Conservation (phyloP, 2,888 invertebrate genomes). For the Leptinotarsa juncta region DNA sequence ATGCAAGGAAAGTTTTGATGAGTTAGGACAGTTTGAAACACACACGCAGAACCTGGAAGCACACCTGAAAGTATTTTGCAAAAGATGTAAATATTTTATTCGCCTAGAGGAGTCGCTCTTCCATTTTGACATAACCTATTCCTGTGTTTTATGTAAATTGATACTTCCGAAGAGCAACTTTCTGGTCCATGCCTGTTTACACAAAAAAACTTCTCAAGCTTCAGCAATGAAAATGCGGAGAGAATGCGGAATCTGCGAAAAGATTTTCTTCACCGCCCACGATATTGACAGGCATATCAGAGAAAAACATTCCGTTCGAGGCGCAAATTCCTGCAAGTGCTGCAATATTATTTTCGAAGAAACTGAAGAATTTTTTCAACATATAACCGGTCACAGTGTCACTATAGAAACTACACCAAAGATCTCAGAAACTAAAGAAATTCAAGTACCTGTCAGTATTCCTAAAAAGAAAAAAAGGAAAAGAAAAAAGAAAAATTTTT, state of each 20-base stretch:
- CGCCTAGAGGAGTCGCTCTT: conserved; percentile 36
- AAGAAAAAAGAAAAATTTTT: background rate
- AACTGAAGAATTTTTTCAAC: conserved; percentile 22
- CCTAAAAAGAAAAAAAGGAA: background rate
- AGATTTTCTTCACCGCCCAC: conserved; percentile 32
- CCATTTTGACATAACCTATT: conserved; percentile 42
- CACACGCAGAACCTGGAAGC: conserved; percentile 45
- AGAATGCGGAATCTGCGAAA: conserved; percentile 40
- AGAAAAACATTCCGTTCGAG: conserved; percentile 28
- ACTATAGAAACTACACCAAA: background rate
- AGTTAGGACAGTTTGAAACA: conserved; percentile 23
- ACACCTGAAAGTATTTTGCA: conserved; percentile 43
- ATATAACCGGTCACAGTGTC: conserved; percentile 21
- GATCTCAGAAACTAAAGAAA: background rate
- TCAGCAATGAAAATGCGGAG: conserved; percentile 29
- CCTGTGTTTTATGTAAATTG: conserved; percentile 40
- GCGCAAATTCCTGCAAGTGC: conserved; percentile 37
- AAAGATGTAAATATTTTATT: conserved; percentile 38
- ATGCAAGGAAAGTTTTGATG: conserved; percentile 38
- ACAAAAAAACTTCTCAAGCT: conserved; percentile 31
- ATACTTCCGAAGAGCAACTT: conserved; percentile 35
- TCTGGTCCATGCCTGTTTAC: conserved; percentile 41
- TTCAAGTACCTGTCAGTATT: background rate
- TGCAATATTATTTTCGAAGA: conserved; percentile 32
- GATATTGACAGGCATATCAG: conserved; percentile 40